These are phyloP conservation scores for Falco cherrug DNA, from an alignment of 2,797 vertebrate genomes.

Conservation along the genomic window DNA sequence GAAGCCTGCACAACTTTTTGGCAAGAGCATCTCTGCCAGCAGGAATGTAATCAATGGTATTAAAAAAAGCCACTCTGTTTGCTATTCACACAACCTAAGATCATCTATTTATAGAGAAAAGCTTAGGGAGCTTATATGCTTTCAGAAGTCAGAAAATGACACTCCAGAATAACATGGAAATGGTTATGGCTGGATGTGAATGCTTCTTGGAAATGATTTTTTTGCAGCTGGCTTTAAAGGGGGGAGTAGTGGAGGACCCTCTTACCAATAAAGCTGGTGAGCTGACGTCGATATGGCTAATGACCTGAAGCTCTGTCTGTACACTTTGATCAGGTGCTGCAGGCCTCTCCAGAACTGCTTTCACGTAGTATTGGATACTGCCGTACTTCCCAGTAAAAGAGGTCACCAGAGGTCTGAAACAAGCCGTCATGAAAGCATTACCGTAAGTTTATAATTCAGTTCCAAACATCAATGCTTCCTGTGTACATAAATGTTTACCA, in stretches of 20 bases:
- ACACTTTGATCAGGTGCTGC: constrained; percentile 70
- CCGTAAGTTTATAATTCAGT: not conserved
- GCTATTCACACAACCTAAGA: constrained; percentile 68
- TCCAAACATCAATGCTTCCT: not conserved
- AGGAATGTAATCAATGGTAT: constrained; percentile 69
- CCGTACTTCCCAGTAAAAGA: constrained; percentile 84
- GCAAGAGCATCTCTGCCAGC: constrained; percentile 68
- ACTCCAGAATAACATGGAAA: not conserved
- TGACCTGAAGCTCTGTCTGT: constrained; percentile 79
- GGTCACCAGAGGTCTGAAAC: constrained; percentile 80
- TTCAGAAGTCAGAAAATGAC: constrained; percentile 55
- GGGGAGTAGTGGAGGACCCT: not conserved
- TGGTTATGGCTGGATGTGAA: constrained; percentile 1
- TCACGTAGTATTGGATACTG: constrained; percentile 80
- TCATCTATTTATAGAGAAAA: constrained; percentile 67
- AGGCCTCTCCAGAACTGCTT: constrained; percentile 78
- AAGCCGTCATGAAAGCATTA: not conserved
- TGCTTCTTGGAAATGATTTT: not conserved
- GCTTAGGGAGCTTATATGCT: constrained; percentile 58
- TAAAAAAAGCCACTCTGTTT: constrained; percentile 64
- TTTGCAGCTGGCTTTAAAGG: not conserved
- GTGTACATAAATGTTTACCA: not conserved
- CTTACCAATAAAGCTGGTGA: constrained; percentile 81
- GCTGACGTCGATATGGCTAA: constrained; percentile 82
- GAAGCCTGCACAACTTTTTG: constrained; percentile 75